Conservation (phyloP, 2,113 vertebrate genomes). For the Onychorhynchus coronatus region DNA sequence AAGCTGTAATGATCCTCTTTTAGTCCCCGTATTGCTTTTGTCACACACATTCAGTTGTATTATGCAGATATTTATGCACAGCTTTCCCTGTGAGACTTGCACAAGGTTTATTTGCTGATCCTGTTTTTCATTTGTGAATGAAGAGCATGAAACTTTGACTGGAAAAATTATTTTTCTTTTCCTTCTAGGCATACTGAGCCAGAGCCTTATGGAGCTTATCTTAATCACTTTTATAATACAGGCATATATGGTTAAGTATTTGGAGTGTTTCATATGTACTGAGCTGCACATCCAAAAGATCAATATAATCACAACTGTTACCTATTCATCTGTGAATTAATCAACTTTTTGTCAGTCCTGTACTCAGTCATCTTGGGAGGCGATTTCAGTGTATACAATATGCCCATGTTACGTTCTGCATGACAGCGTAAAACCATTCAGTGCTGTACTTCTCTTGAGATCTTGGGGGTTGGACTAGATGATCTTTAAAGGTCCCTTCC, state of each 20-base stretch:
- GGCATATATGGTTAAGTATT: not conserved
- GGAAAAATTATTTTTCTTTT: not conserved
- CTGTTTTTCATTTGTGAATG: not conserved
- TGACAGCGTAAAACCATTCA: not conserved
- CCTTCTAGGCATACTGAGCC: not conserved
- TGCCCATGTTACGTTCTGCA: accelerated
- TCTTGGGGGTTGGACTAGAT: not conserved
- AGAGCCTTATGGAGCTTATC: not conserved
- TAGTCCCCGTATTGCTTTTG: not conserved
- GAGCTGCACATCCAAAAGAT: not conserved
- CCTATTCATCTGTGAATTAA: not conserved
- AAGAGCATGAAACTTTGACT: not conserved
- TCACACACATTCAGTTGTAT: not conserved
- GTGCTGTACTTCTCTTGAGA: not conserved
- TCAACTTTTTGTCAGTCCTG: not conserved
- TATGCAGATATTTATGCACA: not conserved
- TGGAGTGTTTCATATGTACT: not conserved
- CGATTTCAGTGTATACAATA: not conserved
- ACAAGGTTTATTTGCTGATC: not conserved
- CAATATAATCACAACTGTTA: not conserved
- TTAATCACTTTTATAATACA: not conserved
- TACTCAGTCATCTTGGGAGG: not conserved
- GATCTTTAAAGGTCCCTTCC: not conserved
- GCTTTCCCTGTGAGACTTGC: not conserved
- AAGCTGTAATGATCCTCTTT: not conserved